Evolutionary conservation across 2,888 invertebrate species (phyloP), one percentile per base, ranked within the genome.

Genomic region (Coenonympha glycerion): DNA sequence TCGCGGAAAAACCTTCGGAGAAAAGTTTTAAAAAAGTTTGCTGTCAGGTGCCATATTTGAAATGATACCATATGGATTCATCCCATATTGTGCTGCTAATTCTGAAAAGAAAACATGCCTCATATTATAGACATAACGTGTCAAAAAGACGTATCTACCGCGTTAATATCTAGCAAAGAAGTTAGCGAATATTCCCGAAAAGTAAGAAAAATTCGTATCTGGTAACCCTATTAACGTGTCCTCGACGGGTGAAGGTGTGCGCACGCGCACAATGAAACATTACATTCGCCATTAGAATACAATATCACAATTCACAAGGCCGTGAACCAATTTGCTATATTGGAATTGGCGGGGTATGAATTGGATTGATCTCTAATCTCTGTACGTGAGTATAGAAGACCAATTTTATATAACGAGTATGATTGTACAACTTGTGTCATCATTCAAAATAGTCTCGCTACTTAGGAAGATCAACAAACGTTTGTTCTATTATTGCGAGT

Each of bases 301-400:
- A 79, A 80, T 80, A n/a, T n/a, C n/a, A n/a, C n/a, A n/a, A n/a
- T n/a, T n/a, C 67, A 75, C 75, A 79, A 81, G 79, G 68, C 53
- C 58, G 47, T 63, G 64, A 56, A 63, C 68, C 62, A 69, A 71
- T 74, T 73, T 64, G 65, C 63, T n/a, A 8, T 64, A 48, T 56
- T 44, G 44, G 47, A 40, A 45, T 44, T 49, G 45, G 41, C 41
- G 47, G 37, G 47, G 44, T 47, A 39, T 22, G 47, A 49, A 50
- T 49, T 28, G 36, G 54, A 44, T 54, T 39, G 9, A 40, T 37
- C 30, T 18, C 31, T 53, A 44, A 37, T 37, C 30, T 18, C 26
- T 53, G 40, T 45, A 45, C 3, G 15, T 9, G 16, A 3, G 15
- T 8, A 16, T 3, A 33, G 31, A 33, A 8, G 15, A 9, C 8